These are phyloP conservation scores for Adoxophyes honmai DNA, from an alignment of 1,140 invertebrate species.

Conservation along the genomic window DNA sequence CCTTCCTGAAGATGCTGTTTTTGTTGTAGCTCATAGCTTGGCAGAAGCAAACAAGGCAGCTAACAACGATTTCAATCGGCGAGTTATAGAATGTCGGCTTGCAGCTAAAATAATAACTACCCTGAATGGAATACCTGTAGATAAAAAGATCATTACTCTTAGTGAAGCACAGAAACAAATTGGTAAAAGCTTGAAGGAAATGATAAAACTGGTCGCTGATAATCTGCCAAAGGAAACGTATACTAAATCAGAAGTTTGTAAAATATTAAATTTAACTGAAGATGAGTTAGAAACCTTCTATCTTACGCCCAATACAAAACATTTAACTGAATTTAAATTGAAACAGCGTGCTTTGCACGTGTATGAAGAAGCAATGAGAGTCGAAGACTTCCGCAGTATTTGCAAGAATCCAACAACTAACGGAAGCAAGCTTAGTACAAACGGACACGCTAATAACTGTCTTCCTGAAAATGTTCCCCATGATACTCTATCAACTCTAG, in stretches of 20 bases:
- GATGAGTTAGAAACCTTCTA: constrained; percentile 82
- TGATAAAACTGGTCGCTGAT: constrained; percentile 81
- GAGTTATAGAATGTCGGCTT: constrained; percentile 96
- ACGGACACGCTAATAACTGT: constrained; percentile 60
- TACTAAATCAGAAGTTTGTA: constrained; percentile 85
- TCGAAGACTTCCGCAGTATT: constrained; percentile 84
- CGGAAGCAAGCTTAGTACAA: constrained; percentile 68
- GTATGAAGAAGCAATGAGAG: constrained; percentile 89
- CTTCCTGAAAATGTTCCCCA: constrained; percentile 45
- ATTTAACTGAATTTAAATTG: constrained; percentile 87
- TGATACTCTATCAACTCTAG: constrained; percentile 81
- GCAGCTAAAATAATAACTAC: constrained; percentile 90
- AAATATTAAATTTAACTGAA: constrained; percentile 80
- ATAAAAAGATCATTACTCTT: constrained; percentile 72
- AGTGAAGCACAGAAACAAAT: constrained; percentile 85
- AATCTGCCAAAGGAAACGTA: constrained; percentile 85
- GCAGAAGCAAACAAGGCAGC: constrained; percentile 96
- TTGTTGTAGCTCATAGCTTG: constrained; percentile 96
- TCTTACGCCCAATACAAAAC: constrained; percentile 83
- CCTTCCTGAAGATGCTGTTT: constrained; percentile 89
- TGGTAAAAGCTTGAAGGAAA: constrained; percentile 81
- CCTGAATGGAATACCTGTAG: constrained; percentile 56
- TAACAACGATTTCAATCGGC: constrained; percentile 91
- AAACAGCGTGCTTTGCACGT: constrained; percentile 93
- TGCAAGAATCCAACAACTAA: constrained; percentile 80